Base-by-base conservation (phyloP, 2,888 invertebrate species). In the Lacanobia oleracea region DNA sequence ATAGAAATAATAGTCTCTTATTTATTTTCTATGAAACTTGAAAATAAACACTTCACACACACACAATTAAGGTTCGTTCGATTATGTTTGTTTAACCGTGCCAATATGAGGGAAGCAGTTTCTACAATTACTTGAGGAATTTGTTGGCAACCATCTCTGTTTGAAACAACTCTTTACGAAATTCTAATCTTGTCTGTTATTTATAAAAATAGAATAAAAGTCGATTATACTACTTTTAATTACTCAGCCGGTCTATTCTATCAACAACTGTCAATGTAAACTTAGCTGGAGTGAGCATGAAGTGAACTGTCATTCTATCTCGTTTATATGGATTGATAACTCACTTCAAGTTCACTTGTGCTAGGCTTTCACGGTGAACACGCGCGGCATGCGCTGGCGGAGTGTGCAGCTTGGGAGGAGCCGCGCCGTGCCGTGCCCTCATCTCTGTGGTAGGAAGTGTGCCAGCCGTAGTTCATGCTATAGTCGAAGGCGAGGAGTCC, bases 1-100 rank as follows among this genome's bases (percentile, higher is more conserved):
- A 10, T 40, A n/a, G 8, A 50, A 65, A 40, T 48, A 16, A 18
- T 48, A 48, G 3, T 23, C 7, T 45, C 5, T 37, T 66, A 50
- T 75, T 57, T 65, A 51, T 66, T 67, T 67, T 21, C 16, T 18
- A 14, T 33, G 10, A 54, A 23, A 64, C 7, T 18, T 54, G 21
- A 27, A 67, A 73, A 67, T 76, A 40, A 59, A 77, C 45, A 72
- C 40, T 43, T n/a, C n/a, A n/a, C n/a, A n/a, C n/a, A n/a, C n/a
- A n/a, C n/a, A n/a, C 27, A 2, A n/a, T 48, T 48, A 48, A 62
- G 18, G 37, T 40, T 62, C 48, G 63, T 61, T 61, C 45, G n/a
- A 40, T 54, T 48, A 4, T 72, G 54, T 72, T 62, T 74, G 27
- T 54, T 63, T 18, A 23, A 33, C 50, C 16, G 67, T 51, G 67